phyloP scores from a whole-genome alignment of 1,140 invertebrate species.

The Portunus trituberculatus region DNA sequence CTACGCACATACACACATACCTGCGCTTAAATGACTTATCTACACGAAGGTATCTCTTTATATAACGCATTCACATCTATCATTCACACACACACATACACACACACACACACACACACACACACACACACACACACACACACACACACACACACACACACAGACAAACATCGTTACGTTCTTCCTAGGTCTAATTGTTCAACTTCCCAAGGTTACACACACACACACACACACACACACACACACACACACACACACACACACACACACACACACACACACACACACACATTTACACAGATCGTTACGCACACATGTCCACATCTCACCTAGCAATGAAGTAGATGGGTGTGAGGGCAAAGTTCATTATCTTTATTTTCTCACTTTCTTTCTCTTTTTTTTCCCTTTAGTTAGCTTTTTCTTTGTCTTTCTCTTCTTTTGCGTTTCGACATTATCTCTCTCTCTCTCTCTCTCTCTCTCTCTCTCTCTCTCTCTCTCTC shows the following conservation, averaged over 20 bases:
- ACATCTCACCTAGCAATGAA: neutral
- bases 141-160: too few species aligned
- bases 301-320: neutral
- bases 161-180: neutral
- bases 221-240: neutral
- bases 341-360: neutral
- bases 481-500: too few species aligned
- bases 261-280: slow-evolving; percentile 32
- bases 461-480: too few species aligned
- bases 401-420: too few species aligned
- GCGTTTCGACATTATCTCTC: too few species aligned
- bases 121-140: slow-evolving; percentile 4
- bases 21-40: too few species aligned
- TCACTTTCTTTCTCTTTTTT: neutral
- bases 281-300: slow-evolving; percentile 14
- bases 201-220: neutral
- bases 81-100: neutral
- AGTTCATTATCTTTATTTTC: neutral
- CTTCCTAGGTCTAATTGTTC: neutral
- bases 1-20: neutral
- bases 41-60: too few species aligned
- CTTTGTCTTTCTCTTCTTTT: too few species aligned
- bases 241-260: slow-evolving; percentile 22
- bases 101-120: neutral
- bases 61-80: too few species aligned